Percentiles rank a stretch among this genome's conserved stretches.
These are phyloP conservation scores for Dromas ardeola DNA, from an alignment of 2,113 vertebrate species.

Conservation along the genomic window DNA sequence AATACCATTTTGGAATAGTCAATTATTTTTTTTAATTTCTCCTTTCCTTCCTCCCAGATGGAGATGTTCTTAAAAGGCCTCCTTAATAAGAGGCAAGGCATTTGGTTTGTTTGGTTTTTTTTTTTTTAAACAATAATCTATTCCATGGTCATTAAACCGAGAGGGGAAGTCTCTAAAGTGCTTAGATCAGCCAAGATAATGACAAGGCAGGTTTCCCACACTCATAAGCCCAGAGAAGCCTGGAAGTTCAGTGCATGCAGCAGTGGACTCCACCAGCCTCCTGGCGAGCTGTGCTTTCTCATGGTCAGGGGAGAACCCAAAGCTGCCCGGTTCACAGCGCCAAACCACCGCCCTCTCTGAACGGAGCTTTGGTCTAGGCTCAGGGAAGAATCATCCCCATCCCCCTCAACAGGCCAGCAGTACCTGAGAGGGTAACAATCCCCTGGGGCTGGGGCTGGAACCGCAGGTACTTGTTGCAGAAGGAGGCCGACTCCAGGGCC, in stretches of 20 bases:
- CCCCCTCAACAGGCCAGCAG: rapidly evolving
- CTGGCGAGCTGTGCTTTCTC: neutral
- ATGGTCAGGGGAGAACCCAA: neutral
- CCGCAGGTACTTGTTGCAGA: slow-evolving; percentile 97
- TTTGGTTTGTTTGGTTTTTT: rapidly evolving
- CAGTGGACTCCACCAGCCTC: neutral
- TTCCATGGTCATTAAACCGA: rapidly evolving
- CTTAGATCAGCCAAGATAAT: neutral
- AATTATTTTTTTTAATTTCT: neutral
- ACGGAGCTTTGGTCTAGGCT: neutral
- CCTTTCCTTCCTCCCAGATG: neutral
- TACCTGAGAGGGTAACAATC: slow-evolving; percentile 93
- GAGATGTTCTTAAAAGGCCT: neutral
- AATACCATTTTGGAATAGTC: rapidly evolving
- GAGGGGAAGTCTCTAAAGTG: neutral
- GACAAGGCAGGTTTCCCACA: neutral
- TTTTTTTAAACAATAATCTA: neutral
- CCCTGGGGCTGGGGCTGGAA: slow-evolving; percentile 85
- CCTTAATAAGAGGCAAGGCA: neutral
- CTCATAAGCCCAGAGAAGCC: neutral
- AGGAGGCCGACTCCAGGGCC: slow-evolving; percentile 93
- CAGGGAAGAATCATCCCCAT: neutral
- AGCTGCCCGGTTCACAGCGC: rapidly evolving
- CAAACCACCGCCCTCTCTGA: neutral
- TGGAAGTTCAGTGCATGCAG: neutral